Conservation (phyloP, 1,140 invertebrate genomes). For the Diachasmimorpha longicaudata region DNA sequence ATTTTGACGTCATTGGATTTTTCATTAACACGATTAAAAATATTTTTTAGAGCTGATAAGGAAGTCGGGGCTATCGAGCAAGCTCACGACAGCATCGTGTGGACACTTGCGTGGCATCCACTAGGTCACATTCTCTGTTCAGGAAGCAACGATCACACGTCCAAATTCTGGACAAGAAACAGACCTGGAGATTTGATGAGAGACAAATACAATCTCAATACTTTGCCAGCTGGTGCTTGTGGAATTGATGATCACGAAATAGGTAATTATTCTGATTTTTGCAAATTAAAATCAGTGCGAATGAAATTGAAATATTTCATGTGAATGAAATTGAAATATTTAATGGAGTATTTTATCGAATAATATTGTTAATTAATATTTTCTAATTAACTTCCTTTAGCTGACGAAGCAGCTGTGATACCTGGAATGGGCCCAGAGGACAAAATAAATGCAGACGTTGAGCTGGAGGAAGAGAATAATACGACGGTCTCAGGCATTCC, state of each 20-base stretch:
- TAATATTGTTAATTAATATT: conserved; percentile 5
- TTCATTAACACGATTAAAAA: background rate
- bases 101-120: conserved; percentile 99
- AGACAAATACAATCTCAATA: conserved; percentile 97
- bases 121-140: conserved; percentile 98
- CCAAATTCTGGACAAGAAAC: conserved; percentile 99
- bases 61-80: conserved; percentile 98
- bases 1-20: no score
- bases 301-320: no score
- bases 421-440: conserved; percentile 97
- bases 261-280: conserved; percentile 61
- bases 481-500: conserved; percentile 69
- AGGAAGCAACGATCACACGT: conserved; percentile 97
- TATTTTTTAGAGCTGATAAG: conserved; percentile 83
- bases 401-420: conserved; percentile 80
- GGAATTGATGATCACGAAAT: conserved; percentile 77
- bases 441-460: conserved; percentile 72
- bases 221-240: conserved; percentile 77
- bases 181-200: conserved; percentile 97
- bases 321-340: no score
- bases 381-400: conserved; percentile 49
- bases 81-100: conserved; percentile 98
- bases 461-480: conserved; percentile 52
- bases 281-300: no score
- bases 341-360: no score